phyloP scores from a whole-genome alignment of 2,113 vertebrate genomes.

The Hippoglossus stenolepis region DNA sequence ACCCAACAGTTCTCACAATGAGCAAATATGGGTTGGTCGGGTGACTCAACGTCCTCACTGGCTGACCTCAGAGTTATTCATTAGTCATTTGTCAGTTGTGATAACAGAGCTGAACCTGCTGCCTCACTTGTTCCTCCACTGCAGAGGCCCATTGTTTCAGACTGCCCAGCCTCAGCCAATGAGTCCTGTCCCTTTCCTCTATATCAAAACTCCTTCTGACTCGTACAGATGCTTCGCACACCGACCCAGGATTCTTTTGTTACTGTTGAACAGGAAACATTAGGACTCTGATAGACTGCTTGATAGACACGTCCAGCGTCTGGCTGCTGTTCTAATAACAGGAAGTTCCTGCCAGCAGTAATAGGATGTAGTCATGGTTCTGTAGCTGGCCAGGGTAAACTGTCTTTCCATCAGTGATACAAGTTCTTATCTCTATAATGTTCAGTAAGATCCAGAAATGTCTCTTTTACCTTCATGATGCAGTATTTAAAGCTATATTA shows the following conservation, averaged over 20 bases:
- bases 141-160: not conserved
- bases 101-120: constrained; percentile 1
- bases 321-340: constrained; percentile 65
- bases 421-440: not conserved
- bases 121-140: constrained; percentile 30
- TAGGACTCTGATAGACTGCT: constrained; percentile 21
- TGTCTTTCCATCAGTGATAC: not conserved
- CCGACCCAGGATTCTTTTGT: constrained; percentile 8
- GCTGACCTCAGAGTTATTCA: constrained; percentile 32
- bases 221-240: constrained; percentile 4
- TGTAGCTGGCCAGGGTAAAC: constrained; percentile 18
- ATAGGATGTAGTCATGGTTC: constrained; percentile 56
- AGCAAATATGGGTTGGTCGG: too few species aligned
- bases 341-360: constrained; percentile 63
- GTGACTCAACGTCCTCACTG: constrained; percentile 1
- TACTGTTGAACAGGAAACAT: constrained; percentile 45
- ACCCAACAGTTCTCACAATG: too few species aligned
- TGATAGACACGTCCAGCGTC: constrained; percentile 33
- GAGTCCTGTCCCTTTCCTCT: not conserved
- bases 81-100: constrained; percentile 27
- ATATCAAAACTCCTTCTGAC: not conserved
- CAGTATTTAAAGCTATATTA: not conserved
- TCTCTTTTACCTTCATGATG: not conserved
- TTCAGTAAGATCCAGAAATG: not conserved
- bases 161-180: not conserved